These are phyloP conservation scores for Eurois occulta DNA, from an alignment of 2,888 invertebrate genomes.

Conservation along the genomic window DNA sequence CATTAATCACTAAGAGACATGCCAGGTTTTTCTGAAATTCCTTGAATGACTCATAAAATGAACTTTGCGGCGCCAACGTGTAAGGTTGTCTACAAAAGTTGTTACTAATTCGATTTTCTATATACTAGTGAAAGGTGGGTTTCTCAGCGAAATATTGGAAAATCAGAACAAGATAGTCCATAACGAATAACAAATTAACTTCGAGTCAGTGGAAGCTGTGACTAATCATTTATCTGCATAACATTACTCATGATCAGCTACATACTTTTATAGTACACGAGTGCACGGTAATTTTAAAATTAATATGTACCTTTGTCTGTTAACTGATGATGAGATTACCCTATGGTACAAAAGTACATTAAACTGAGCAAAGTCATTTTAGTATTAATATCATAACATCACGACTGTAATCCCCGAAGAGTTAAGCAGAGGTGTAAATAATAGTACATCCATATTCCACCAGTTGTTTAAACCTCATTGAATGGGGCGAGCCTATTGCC, in stretches of 20 bases:
- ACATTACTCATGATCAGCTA: slow-evolving; percentile 28
- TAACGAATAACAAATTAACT: slow-evolving; percentile 45
- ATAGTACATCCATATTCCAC: no score
- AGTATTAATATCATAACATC: slow-evolving; percentile 14
- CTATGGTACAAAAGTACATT: slow-evolving; percentile 31
- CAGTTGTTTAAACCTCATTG: neutral
- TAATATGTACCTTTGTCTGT: slow-evolving; percentile 38
- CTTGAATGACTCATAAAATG: neutral
- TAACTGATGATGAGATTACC: slow-evolving; percentile 24
- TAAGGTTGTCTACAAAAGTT: neutral
- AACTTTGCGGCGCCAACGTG: no score
- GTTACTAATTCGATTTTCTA: slow-evolving; percentile 27
- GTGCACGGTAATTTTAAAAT: slow-evolving; percentile 23
- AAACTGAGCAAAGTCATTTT: slow-evolving; percentile 25
- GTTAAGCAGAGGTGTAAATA: neutral
- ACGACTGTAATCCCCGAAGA: neutral
- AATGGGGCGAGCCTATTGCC: neutral
- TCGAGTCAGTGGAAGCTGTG: slow-evolving; percentile 48
- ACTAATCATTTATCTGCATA: slow-evolving; percentile 51
- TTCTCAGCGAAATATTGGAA: slow-evolving; percentile 51
- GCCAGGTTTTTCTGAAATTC: neutral
- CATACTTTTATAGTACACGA: slow-evolving; percentile 6
- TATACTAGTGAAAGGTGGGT: slow-evolving; percentile 56
- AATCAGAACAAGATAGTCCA: slow-evolving; percentile 58
- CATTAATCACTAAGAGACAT: neutral